Conservation (phyloP, 1,140 invertebrate species). For the Bombus soroeensis region DNA sequence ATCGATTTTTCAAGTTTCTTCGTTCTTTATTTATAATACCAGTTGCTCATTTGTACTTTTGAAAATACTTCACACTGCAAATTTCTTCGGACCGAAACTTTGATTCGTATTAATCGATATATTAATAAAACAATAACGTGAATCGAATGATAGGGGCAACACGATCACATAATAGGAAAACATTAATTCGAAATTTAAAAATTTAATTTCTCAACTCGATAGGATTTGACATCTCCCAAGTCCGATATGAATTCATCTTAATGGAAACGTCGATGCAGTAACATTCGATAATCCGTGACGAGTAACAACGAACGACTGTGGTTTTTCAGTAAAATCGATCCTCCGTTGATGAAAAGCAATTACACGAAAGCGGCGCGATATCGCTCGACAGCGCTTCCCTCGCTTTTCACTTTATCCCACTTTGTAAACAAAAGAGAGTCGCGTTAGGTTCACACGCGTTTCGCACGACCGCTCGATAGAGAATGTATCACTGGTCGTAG, state of each 20-base stretch:
- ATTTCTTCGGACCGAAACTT: background rate
- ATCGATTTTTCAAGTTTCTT: slow-evolving; percentile 41
- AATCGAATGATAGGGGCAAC: background rate
- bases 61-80: too few species aligned
- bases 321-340: too few species aligned
- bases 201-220: background rate
- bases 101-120: background rate
- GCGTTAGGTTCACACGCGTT: background rate
- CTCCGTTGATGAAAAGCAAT: background rate
- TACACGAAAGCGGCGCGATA: background rate
- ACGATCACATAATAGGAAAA: background rate
- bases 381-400: background rate
- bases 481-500: background rate
- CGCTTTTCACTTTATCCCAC: background rate
- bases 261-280: background rate
- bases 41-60: background rate
- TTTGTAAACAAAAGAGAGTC: slow-evolving; percentile 12
- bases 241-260: background rate
- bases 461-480: too few species aligned
- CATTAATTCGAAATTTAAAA: background rate
- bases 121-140: background rate
- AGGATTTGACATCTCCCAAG: background rate
- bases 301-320: background rate
- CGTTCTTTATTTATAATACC: background rate
- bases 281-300: background rate